These are phyloP conservation scores for Listronotus oregonensis DNA, from an alignment of 1,140 invertebrate species.

Conservation along the genomic window DNA sequence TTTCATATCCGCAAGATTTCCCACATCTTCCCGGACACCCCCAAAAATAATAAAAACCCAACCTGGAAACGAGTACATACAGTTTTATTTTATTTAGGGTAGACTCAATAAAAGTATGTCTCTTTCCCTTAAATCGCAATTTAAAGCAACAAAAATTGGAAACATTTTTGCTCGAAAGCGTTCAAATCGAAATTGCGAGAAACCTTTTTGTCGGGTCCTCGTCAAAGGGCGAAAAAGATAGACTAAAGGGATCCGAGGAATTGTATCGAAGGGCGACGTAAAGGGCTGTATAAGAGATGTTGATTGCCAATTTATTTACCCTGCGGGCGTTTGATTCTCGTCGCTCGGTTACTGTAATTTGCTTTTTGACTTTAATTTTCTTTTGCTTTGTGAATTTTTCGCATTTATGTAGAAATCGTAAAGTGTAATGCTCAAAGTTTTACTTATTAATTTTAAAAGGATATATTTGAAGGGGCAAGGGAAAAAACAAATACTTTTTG, in stretches of 20 bases:
- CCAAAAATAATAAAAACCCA: background rate
- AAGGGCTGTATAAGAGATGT: slow-evolving; percentile 44
- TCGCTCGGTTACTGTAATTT: slow-evolving; percentile 17
- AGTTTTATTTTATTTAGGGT: slow-evolving; percentile 3
- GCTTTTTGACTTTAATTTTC: slow-evolving; percentile 10
- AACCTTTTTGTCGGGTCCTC: slow-evolving; percentile 26
- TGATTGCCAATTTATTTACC: slow-evolving; percentile 53
- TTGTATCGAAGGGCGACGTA: slow-evolving; percentile 23
- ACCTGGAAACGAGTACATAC: too few species aligned
- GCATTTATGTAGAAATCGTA: too few species aligned
- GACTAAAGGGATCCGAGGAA: background rate
- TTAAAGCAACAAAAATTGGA: slow-evolving; percentile 31
- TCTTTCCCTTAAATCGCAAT: slow-evolving; percentile 18
- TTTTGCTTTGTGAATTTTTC: background rate
- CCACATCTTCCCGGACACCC: too few species aligned
- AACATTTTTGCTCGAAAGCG: slow-evolving; percentile 27
- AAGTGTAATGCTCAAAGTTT: too few species aligned
- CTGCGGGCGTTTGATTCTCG: slow-evolving; percentile 46
- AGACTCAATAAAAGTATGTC: background rate
- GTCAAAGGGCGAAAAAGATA: slow-evolving; percentile 29
- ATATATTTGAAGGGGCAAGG: too few species aligned
- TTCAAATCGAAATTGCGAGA: slow-evolving; percentile 30
- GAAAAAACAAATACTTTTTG: too few species aligned
- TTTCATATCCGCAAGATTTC: too few species aligned
- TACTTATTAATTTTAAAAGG: too few species aligned